phyloP scores from a whole-genome alignment of 1,140 invertebrate species.

The Calycopis cecrops region DNA sequence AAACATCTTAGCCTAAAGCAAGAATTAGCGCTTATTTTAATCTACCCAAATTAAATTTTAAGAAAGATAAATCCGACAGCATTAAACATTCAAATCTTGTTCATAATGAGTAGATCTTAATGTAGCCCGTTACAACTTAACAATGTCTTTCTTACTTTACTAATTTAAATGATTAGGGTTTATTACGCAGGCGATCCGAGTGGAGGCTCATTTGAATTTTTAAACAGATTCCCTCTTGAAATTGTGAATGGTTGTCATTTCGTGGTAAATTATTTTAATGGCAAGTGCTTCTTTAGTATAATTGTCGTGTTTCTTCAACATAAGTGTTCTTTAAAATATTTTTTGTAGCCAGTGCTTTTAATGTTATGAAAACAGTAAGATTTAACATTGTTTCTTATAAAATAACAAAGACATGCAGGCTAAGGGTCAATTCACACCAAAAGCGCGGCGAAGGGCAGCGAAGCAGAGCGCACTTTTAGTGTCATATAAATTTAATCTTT shows the following conservation, averaged over 20 bases:
- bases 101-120: conserved; percentile 37
- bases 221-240: conserved; percentile 13
- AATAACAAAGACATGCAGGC: no score
- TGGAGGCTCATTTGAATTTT: conserved; percentile 29
- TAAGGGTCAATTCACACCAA: no score
- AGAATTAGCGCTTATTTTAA: conserved; percentile 3
- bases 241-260: conserved; percentile 9
- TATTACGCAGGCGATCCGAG: conserved; percentile 32
- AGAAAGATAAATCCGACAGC: conserved; percentile 46
- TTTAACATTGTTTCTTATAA: no score
- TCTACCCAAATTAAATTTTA: conserved; percentile 42
- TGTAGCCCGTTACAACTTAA: conserved; percentile 32
- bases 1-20: background rate
- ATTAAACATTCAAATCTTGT: conserved; percentile 55
- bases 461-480: no score
- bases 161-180: conserved; percentile 43
- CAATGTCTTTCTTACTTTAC: conserved; percentile 39
- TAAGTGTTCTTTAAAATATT: background rate
- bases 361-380: no score
- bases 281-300: background rate
- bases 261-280: background rate
- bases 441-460: no score
- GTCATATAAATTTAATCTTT: no score
- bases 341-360: no score
- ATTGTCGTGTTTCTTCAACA: background rate